Evolutionary conservation across 2,797 vertebrate species (phyloP).

Genomic region (Sciurus vulgaris): DNA sequence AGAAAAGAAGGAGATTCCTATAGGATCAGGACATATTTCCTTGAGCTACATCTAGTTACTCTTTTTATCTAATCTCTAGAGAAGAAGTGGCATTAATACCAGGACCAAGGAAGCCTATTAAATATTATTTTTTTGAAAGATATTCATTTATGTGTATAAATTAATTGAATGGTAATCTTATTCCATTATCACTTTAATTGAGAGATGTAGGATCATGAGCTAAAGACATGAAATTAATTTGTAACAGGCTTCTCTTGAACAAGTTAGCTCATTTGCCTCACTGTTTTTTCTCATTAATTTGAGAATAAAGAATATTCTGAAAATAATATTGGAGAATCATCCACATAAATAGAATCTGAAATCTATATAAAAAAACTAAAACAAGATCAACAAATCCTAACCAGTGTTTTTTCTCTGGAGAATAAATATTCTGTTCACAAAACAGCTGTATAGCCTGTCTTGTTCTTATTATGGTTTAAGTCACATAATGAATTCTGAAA

Average conservation of each 20-base stretch:
- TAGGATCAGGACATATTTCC: neutral
- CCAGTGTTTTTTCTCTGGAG: conserved; percentile 49
- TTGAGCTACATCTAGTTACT: neutral
- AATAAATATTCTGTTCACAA: conserved; percentile 68
- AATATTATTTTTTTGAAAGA: conserved; percentile 17
- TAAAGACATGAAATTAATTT: conserved; percentile 34
- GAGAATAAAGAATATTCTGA: conserved; percentile 13
- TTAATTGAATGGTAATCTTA: conserved; percentile 14
- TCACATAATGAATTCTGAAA: conserved; percentile 75
- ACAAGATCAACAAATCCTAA: conserved; percentile 34
- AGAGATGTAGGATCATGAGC: conserved; percentile 21
- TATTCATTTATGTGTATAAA: conserved; percentile 29
- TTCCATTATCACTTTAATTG: conserved; percentile 10
- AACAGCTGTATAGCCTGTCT: conserved; percentile 65
- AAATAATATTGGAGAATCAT: conserved; percentile 24
- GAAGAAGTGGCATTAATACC: neutral
- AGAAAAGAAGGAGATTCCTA: neutral
- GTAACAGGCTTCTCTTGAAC: neutral
- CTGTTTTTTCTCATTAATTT: conserved; percentile 50
- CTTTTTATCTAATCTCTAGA: conserved; percentile 13
- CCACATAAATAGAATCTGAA: conserved; percentile 45
- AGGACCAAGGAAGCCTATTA: neutral
- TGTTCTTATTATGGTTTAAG: conserved; percentile 73
- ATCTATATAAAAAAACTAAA: conserved; percentile 49
- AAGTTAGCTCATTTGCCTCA: conserved; percentile 26